Base-by-base conservation (phyloP, 2,113 vertebrate species). In the Plecotus auritus region DNA sequence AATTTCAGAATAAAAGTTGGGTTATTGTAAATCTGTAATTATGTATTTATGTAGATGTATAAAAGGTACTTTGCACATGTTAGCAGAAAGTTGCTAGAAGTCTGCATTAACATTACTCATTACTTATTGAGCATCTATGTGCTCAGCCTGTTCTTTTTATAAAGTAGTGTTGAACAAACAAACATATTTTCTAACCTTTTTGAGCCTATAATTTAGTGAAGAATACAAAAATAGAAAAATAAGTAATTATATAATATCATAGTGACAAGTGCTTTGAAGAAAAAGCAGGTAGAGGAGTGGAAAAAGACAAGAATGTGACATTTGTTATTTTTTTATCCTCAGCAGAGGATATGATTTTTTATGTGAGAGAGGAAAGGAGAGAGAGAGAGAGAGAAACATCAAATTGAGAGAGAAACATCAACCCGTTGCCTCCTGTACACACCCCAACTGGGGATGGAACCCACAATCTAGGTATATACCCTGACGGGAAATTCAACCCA, bases 1-100 rank as follows among this genome's bases (percentile, higher is more conserved):
- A 81, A 86, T 93, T 93, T 96, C 49, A 93, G 30, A 85, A 64
- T 94, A 67, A 61, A 89, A 95, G n/a, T 84, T 77, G 42, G 49
- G 18, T 91, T 94, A 81, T 74, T 88, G 0, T 92, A 72, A 56
- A 45, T 88, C 72, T 90, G 17, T 90, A 92, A 81, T 72, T 85
- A 76, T 59, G 6, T 91, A 74, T 37, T 93, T 86, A 61, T 1
- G 1, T 82, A 49, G 14, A 49, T 94, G 26, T 95, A 59, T 83
- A 85, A 94, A 95, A 82, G 64, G n/a, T 30, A 73, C 42, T 81
- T 90, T 76, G 22, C 64, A 59, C 13, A 40, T 92, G 30, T 93
- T 74, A 85, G 49, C 42, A 93, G 85, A 90, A 80, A 81, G 88
- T 78, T 92, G 16, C 67, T 95, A 42, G 35, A 72, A 83, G 30